Evolutionary conservation across 1,140 invertebrate genomes (phyloP).

Genomic region (Macrobrachium rosenbergii): DNA sequence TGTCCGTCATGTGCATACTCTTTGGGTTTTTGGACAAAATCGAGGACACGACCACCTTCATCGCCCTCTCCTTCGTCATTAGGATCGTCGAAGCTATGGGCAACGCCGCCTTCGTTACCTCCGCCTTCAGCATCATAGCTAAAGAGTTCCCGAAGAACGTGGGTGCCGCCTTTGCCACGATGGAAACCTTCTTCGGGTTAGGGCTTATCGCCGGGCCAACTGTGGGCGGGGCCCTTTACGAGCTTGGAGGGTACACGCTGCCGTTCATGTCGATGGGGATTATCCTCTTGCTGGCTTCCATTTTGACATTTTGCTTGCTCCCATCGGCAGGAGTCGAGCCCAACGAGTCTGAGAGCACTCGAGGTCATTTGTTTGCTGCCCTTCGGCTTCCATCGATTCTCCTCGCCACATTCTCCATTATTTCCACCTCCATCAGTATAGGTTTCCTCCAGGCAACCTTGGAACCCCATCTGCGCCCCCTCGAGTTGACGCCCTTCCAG

Average conservation of each 20-base stretch:
- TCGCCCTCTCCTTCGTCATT: constrained; percentile 86
- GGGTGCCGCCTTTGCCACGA: constrained; percentile 87
- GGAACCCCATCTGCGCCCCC: constrained; percentile 84
- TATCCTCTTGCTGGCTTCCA: constrained; percentile 81
- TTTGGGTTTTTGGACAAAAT: constrained; percentile 83
- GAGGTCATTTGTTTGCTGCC: constrained; percentile 67
- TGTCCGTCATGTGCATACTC: constrained; percentile 73
- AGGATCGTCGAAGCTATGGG: constrained; percentile 92
- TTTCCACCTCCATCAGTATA: constrained; percentile 83
- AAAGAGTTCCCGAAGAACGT: constrained; percentile 92
- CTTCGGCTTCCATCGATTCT: constrained; percentile 69
- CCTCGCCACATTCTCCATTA: constrained; percentile 79
- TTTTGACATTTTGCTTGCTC: constrained; percentile 81
- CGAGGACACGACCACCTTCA: constrained; percentile 85
- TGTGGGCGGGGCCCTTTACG: constrained; percentile 84
- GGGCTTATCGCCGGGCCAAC: constrained; percentile 90
- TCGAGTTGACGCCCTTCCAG: constrained; percentile 80
- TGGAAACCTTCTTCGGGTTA: constrained; percentile 92
- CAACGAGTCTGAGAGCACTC: constrained; percentile 41
- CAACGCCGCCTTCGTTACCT: constrained; percentile 91
- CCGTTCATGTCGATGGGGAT: constrained; percentile 89
- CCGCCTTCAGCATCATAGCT: constrained; percentile 93
- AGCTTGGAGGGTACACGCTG: constrained; percentile 85
- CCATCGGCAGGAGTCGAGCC: constrained; percentile 75
- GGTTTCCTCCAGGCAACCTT: constrained; percentile 86